Evolutionary conservation across 2,888 invertebrate species (phyloP), one percentile per base, ranked within the genome.

Genomic region (Stenurella melanura): DNA sequence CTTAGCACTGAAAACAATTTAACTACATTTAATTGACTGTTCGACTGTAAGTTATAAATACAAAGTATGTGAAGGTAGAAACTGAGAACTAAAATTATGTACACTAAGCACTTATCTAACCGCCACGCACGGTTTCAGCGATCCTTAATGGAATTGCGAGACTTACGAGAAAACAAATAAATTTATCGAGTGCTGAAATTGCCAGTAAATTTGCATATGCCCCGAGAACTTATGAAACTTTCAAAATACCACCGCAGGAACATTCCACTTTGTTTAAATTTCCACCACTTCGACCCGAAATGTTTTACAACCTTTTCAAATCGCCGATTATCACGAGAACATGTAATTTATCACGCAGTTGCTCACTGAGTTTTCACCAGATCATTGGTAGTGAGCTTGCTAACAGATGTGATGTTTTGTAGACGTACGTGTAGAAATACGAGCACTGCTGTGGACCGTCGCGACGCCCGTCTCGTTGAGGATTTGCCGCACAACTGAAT

Each of bases 11-110:
- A 73, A 76, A 80, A 79, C 79, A 73, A 80, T 76, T 77, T 81
- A 82, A 83, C 82, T 83, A 80, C 85, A 84, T 84, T 84, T 81
- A 83, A 83, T 80, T 78, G 77, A 77, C 61, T 79, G 73, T 77
- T 21, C 61, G 17, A 72, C 75, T 61, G 63, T 72, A 64, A 74
- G 81, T 77, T 82, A 82, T 81, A 83, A 82, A 82, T 82, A 83
- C 68, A 80, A 83, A 75, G 74, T 79, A 80, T 81, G 82, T 79
- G 82, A 83, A 83, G 82, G 83, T 81, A 77, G 79, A 73, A 80
- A 77, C 76, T 66, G 57, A 76, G 38, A 26, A 74, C 74, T 77
- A 73, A 76, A 76, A 72, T 75, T 72, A 77, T 30, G 5, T 11
- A 42, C 79, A 75, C 73, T 75, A 26, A 34, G 60, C 77, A 75